Percentiles rank a stretch among this genome's conserved stretches.
These are phyloP conservation scores for Drosophila auraria DNA, from an alignment of 1,140 invertebrate species.

Conservation along the genomic window DNA sequence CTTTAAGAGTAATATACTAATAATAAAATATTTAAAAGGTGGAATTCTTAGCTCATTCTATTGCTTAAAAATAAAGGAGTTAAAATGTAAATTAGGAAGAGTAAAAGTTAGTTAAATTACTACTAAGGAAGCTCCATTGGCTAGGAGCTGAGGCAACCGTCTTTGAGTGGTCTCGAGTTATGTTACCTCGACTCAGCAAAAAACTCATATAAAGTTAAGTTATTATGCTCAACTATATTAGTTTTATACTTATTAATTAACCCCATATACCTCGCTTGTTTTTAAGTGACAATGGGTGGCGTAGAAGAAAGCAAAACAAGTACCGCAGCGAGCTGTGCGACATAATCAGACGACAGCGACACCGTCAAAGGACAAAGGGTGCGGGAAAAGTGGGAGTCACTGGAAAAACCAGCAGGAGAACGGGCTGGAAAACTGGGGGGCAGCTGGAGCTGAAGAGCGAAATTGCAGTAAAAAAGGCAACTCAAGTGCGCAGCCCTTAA, in stretches of 20 bases:
- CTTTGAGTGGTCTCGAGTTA: no score
- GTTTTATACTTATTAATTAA: not conserved
- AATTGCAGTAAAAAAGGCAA: constrained; percentile 82
- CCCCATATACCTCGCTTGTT: not conserved
- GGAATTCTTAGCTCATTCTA: not conserved
- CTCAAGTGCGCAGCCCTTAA: constrained; percentile 79
- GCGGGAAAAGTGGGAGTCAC: not conserved
- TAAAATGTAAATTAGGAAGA: no score
- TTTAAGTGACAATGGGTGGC: constrained; percentile 14
- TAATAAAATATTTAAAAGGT: not conserved
- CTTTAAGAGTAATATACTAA: no score
- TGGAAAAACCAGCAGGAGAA: constrained; percentile 1
- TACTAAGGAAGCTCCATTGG: no score
- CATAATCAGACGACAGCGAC: constrained; percentile 66
- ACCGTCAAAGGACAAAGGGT: constrained; percentile 28
- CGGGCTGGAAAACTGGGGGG: not conserved
- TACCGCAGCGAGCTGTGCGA: constrained; percentile 55
- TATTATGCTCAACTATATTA: not conserved
- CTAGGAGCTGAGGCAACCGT: no score
- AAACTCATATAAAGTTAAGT: not conserved
- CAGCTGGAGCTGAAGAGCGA: constrained; percentile 57
- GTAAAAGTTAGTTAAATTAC: no score
- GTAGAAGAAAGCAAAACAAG: constrained; percentile 40
- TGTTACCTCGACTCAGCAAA: not conserved
- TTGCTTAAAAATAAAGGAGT: no score